Evolutionary conservation across 2,113 vertebrate genomes (phyloP), one percentile per base, ranked within the genome.

Genomic region (Phoenicopterus ruber): DNA sequence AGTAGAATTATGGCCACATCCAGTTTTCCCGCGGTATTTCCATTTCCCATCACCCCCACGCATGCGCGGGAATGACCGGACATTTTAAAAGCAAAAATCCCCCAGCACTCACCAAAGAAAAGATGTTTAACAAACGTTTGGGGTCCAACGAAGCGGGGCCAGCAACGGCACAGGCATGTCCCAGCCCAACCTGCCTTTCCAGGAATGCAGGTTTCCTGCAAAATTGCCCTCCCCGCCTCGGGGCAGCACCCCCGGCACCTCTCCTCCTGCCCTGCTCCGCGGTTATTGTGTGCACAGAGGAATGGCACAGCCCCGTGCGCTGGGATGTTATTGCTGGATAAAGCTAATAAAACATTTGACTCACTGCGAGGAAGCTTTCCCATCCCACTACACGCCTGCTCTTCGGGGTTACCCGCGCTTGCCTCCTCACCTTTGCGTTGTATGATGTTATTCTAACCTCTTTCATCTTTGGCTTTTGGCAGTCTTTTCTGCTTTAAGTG

Each of bases 401-500:
- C 96, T 69, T 81, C 42, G 17, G 86, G 86, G 94, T 93, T 91
- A 87, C 77, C 87, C 70, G 1, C 31, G 3, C 73, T 94, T 95
- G 73, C 95, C 97, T 97, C 96, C 96, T 97, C 96, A 96, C 94
- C 94, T 97, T 80, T 95, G 94, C 61, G 4, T 81, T 44, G 88
- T 5, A 7, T 52, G 63, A 32, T 96, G 95, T 97, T 97, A 94
- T 97, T 97, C 90, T 96, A 95, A 96, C 90, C 94, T 93, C 95
- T 97, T 97, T 97, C 89, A 92, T 96, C 97, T 97, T 40, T 95
- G 92, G 95, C 91, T 97, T 94, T 94, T 91, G 93, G 93, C 96
- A 95, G 92, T 22, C 80, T 86, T 96, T 92, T 80, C 95, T 91
- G 79, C 91, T 95, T 91, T 95, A 95, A 93, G 83, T 83, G 29